phyloP scores from a whole-genome alignment of 2,888 invertebrate species.

The Spilosoma lubricipeda region DNA sequence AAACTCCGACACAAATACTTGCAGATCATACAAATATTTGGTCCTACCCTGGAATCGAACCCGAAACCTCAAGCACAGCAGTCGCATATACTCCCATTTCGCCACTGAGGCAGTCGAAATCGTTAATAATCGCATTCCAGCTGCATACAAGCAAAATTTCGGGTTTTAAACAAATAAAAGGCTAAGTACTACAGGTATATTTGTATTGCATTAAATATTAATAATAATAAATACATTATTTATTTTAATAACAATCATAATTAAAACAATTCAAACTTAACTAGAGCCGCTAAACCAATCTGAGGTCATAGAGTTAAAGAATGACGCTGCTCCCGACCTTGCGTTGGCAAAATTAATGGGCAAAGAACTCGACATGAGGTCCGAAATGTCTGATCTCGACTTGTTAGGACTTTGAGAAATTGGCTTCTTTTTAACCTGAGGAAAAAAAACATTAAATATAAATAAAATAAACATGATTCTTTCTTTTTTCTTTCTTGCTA shows the following conservation, averaged over 20 bases:
- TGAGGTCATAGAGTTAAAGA: conserved; percentile 93
- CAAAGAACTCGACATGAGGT: conserved; percentile 74
- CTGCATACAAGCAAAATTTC: too few species aligned
- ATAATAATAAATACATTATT: conserved; percentile 9
- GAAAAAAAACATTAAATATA: neutral
- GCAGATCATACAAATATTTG: too few species aligned
- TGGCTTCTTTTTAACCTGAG: conserved; percentile 82
- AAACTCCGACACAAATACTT: too few species aligned
- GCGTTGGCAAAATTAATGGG: conserved; percentile 85
- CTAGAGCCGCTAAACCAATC: conserved; percentile 91
- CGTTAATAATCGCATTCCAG: too few species aligned
- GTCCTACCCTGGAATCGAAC: too few species aligned
- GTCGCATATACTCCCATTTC: too few species aligned
- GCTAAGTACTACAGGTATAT: neutral
- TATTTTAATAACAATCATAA: conserved; percentile 6
- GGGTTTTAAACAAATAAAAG: neutral
- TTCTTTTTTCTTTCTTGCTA: neutral
- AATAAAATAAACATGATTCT: neutral
- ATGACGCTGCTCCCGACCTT: conserved; percentile 91
- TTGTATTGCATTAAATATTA: conserved; percentile 29
- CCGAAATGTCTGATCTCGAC: conserved; percentile 71
- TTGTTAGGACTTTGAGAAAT: conserved; percentile 70
- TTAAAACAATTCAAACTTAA: conserved; percentile 21
- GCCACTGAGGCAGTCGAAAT: too few species aligned
- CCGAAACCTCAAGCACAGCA: too few species aligned